phyloP scores from a whole-genome alignment of 2,113 vertebrate genomes.

The Chlamydotis undulata region DNA sequence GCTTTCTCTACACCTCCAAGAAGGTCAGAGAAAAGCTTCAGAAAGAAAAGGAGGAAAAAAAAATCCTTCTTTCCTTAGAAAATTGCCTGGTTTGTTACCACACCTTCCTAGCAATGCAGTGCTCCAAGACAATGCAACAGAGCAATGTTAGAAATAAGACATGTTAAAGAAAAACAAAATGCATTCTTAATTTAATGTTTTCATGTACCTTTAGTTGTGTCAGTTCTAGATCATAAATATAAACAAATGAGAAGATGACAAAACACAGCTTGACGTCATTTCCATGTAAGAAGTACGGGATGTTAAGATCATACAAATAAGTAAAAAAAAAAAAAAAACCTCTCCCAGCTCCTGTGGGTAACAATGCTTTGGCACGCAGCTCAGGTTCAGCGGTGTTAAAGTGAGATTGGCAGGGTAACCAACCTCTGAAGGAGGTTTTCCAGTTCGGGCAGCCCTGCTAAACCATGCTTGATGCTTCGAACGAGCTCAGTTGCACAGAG shows the following conservation, averaged over 20 bases:
- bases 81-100: not conserved
- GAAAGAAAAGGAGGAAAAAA: not conserved
- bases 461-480: conserved; percentile 26
- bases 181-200: not conserved
- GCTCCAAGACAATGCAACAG: not conserved
- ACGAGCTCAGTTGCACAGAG: not conserved
- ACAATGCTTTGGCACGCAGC: not conserved
- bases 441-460: conserved; percentile 19
- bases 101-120: not conserved
- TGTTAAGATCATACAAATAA: not conserved
- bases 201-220: not conserved
- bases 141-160: not conserved
- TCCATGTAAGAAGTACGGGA: not conserved
- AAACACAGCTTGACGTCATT: not conserved
- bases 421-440: conserved; percentile 44
- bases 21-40: conserved; percentile 43
- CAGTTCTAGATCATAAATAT: not conserved
- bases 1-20: conserved; percentile 33
- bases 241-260: not conserved
- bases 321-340: not conserved
- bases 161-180: not conserved
- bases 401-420: conserved; percentile 8
- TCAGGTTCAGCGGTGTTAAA: not conserved
- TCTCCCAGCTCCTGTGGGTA: not conserved
- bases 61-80: conserved; percentile 6